Conservation (phyloP, 2,888 invertebrate genomes). For the Agrotis exclamationis region DNA sequence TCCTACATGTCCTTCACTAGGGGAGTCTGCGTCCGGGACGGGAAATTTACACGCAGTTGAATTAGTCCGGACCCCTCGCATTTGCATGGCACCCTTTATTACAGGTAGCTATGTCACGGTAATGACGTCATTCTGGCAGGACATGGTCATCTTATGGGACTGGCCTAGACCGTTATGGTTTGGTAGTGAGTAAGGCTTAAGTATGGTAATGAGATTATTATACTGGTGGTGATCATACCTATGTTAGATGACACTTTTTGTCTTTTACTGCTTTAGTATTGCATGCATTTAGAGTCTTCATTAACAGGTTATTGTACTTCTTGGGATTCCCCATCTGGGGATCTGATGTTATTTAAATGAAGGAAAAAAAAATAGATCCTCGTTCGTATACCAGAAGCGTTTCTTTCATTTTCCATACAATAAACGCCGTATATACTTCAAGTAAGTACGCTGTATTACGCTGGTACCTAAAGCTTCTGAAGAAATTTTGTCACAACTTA, state of each 20-base stretch:
- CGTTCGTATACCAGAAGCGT: too few relatives aligned
- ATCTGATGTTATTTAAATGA: too few relatives aligned
- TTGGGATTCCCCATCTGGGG: too few relatives aligned
- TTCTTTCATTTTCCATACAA: too few relatives aligned
- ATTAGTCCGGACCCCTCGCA: constrained; percentile 61
- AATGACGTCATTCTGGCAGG: constrained; percentile 49
- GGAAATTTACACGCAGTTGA: constrained; percentile 68
- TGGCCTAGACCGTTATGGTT: constrained; percentile 1
- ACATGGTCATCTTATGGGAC: constrained; percentile 37
- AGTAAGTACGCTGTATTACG: too few relatives aligned
- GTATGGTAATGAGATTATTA: constrained; percentile 1
- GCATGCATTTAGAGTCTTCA: not conserved
- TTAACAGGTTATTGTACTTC: not conserved
- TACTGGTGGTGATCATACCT: not conserved
- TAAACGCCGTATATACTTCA: too few relatives aligned
- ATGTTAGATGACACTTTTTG: not conserved
- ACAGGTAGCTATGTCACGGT: constrained; percentile 54
- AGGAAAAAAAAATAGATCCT: too few relatives aligned
- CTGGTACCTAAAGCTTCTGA: too few relatives aligned
- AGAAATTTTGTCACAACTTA: too few relatives aligned
- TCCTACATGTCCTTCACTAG: constrained; percentile 44
- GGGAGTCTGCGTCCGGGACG: constrained; percentile 49
- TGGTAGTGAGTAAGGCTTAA: not conserved
- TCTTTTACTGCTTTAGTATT: not conserved
- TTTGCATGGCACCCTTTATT: constrained; percentile 65